Evolutionary conservation across 2,888 invertebrate species (phyloP).

Genomic region (Zygaena filipendulae): DNA sequence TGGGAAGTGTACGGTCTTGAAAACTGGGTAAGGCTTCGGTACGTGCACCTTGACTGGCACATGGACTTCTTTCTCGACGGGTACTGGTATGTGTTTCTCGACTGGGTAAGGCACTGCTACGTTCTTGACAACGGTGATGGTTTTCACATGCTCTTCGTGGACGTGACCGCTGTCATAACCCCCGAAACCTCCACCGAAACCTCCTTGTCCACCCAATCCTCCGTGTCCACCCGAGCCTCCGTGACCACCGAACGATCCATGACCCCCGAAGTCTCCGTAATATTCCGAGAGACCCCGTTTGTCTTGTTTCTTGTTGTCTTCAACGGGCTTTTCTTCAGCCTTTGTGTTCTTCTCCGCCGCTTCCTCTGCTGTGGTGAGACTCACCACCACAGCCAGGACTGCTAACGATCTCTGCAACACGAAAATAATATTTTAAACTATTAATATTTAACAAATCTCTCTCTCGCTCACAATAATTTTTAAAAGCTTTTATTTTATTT

Average conservation of each 20-base stretch:
- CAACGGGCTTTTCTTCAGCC: constrained; percentile 54
- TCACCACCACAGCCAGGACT: constrained; percentile 62
- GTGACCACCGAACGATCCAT: constrained; percentile 17
- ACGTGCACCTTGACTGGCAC: constrained; percentile 77
- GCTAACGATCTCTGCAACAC: constrained; percentile 55
- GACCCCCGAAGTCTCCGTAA: constrained; percentile 30
- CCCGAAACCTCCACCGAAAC: constrained; percentile 17
- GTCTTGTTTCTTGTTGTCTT: constrained; percentile 64
- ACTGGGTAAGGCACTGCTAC: constrained; percentile 79
- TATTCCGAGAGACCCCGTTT: constrained; percentile 65
- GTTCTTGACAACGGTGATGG: constrained; percentile 76
- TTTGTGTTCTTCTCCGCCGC: constrained; percentile 55
- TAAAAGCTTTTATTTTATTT: too few relatives aligned
- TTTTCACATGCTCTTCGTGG: constrained; percentile 69
- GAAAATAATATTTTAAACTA: constrained; percentile 8
- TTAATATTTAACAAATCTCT: too few relatives aligned
- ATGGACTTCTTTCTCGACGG: constrained; percentile 75
- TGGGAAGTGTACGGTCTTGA: constrained; percentile 74
- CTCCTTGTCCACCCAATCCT: too few relatives aligned
- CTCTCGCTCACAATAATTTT: too few relatives aligned
- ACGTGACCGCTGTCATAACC: constrained; percentile 21
- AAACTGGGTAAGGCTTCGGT: constrained; percentile 76
- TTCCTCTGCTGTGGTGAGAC: constrained; percentile 68
- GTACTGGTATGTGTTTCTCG: constrained; percentile 74
- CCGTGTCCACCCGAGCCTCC: constrained; percentile 23